These are phyloP conservation scores for Choreutis nemorana DNA, from an alignment of 2,888 invertebrate species.

Conservation along the genomic window DNA sequence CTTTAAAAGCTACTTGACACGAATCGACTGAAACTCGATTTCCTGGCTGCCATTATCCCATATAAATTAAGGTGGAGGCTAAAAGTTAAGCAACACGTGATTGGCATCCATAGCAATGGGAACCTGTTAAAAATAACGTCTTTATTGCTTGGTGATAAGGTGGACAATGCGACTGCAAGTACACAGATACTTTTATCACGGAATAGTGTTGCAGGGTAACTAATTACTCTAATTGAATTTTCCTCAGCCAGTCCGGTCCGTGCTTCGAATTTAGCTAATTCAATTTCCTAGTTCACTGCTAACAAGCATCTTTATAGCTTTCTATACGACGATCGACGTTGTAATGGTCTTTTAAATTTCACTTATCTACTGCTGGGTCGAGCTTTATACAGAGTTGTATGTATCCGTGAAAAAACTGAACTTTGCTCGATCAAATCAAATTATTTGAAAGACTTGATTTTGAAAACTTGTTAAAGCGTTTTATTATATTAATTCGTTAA, in stretches of 20 bases:
- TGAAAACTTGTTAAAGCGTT: too few relatives aligned
- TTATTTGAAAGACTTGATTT: too few relatives aligned
- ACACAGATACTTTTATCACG: constrained; percentile 26
- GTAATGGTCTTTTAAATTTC: too few relatives aligned
- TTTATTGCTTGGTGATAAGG: background rate
- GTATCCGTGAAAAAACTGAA: too few relatives aligned
- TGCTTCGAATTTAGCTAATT: constrained; percentile 49
- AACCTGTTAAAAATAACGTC: too few relatives aligned
- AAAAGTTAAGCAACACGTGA: constrained; percentile 32
- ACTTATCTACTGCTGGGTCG: too few relatives aligned
- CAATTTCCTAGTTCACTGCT: constrained; percentile 36
- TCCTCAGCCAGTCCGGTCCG: constrained; percentile 36
- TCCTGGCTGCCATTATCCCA: constrained; percentile 21
- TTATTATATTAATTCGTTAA: too few relatives aligned
- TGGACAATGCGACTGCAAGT: constrained; percentile 9
- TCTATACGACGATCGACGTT: too few relatives aligned
- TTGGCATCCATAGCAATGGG: constrained; percentile 24
- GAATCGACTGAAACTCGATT: constrained; percentile 19
- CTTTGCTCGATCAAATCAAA: too few relatives aligned
- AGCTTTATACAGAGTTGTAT: too few relatives aligned
- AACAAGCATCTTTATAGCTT: constrained; percentile 38
- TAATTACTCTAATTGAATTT: constrained; percentile 57
- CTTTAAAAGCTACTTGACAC: too few relatives aligned
- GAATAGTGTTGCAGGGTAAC: constrained; percentile 42
- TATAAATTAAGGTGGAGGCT: constrained; percentile 26